Percentiles rank a stretch among this genome's conserved stretches.
Evolutionary conservation across 2,797 vertebrate species (phyloP).

Genomic region (Phalloptychus januarius): DNA sequence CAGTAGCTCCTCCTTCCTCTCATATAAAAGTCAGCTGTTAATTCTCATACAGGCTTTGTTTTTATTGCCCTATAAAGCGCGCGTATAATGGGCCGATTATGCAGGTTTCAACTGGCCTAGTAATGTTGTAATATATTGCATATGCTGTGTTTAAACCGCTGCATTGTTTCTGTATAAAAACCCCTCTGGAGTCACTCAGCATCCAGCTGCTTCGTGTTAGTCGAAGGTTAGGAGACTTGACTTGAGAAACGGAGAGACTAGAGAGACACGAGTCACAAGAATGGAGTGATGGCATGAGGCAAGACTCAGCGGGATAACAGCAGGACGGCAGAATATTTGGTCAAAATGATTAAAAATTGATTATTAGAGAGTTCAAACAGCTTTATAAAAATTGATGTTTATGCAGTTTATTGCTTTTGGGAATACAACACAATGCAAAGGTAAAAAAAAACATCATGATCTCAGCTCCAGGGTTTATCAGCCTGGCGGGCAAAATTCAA

Average conservation of each 20-base stretch:
- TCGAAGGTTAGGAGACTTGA: conserved; percentile 16
- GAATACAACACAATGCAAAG: neutral
- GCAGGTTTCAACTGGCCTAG: conserved; percentile 22
- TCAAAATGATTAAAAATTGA: neutral
- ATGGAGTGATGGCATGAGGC: neutral
- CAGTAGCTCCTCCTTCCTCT: conserved; percentile 16
- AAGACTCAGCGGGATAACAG: neutral
- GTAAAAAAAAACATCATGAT: neutral
- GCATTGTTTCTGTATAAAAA: conserved; percentile 6
- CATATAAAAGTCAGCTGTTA: conserved; percentile 4
- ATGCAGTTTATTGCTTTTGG: neutral
- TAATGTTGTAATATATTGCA: conserved; percentile 23
- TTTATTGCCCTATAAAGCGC: conserved; percentile 40
- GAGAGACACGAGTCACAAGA: conserved; percentile 9
- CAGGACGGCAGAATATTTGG: neutral
- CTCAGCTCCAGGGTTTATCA: no score
- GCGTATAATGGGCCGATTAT: conserved; percentile 37
- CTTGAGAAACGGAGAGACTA: neutral
- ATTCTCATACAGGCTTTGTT: conserved; percentile 30
- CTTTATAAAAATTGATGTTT: neutral
- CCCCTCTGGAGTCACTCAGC: conserved; percentile 24
- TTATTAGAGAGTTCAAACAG: neutral
- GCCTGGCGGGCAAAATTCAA: no score
- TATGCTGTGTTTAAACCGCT: conserved; percentile 16
- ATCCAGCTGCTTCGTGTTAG: conserved; percentile 63